phyloP scores from a whole-genome alignment of 2,797 vertebrate species.

The Sphenopsis melanotis region DNA sequence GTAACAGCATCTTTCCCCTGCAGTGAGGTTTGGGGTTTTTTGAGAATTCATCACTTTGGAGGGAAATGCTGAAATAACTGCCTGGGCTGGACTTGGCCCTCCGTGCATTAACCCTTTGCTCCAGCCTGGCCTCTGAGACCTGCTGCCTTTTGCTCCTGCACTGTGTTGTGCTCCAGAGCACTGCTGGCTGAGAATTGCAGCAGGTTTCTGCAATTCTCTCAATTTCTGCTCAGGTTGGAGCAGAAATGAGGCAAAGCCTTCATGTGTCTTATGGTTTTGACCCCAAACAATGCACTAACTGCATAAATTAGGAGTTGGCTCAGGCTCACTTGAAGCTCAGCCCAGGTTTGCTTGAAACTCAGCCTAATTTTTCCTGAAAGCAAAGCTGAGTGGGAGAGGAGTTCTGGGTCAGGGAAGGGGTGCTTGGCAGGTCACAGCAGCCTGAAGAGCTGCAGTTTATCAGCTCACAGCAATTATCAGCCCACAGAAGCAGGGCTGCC shows the following conservation, averaged over 20 bases:
- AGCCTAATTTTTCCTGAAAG: conserved; percentile 53
- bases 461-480: background rate
- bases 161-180: background rate
- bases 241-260: background rate
- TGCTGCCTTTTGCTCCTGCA: background rate
- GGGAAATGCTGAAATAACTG: background rate
- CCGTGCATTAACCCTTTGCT: background rate
- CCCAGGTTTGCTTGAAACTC: conserved; percentile 50
- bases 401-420: background rate
- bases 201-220: too few relatives aligned
- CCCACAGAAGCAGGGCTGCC: background rate
- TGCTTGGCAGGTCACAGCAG: background rate
- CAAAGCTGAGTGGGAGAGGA: conserved; percentile 19
- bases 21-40: background rate
- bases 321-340: conserved; percentile 41
- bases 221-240: too few relatives aligned
- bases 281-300: background rate
- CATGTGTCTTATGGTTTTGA: background rate
- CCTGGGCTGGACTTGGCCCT: background rate
- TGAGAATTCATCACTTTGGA: background rate
- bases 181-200: background rate
- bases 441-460: background rate
- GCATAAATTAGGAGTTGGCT: conserved; percentile 58
- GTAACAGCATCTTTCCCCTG: background rate
- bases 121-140: background rate